Evolutionary conservation across 2,888 invertebrate species (phyloP).

Genomic region (Lycaena phlaeas): DNA sequence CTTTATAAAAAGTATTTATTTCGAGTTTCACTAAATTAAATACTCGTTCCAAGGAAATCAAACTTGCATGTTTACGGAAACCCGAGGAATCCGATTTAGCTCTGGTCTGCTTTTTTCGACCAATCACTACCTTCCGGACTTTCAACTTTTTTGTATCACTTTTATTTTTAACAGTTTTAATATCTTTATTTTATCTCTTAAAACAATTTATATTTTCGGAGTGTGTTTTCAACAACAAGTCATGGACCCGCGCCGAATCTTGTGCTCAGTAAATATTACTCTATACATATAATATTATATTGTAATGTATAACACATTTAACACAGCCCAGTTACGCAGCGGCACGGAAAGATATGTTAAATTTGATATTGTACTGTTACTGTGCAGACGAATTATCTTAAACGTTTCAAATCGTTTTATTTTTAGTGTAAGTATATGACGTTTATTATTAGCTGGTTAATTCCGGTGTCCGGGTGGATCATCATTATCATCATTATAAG

Average conservation of each 20-base stretch:
- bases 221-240: no score
- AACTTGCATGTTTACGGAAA: slow-evolving; percentile 14
- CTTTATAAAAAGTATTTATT: no score
- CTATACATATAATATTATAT: neutral
- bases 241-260: no score
- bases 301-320: neutral
- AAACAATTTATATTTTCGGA: no score
- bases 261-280: no score
- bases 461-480: no score
- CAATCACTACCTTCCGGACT: neutral
- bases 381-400: neutral
- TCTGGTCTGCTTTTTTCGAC: slow-evolving; percentile 9
- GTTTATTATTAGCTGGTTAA: no score
- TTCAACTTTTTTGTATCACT: no score
- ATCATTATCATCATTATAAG: no score
- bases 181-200: no score
- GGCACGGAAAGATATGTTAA: neutral
- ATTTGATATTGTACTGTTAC: neutral
- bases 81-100: slow-evolving; percentile 9
- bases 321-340: neutral
- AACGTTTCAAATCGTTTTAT: neutral
- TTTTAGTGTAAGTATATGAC: no score
- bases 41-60: slow-evolving; percentile 4
- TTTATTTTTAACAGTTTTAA: no score
- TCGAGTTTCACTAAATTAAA: slow-evolving; percentile 12